phyloP scores from a whole-genome alignment of 2,113 vertebrate genomes.

The Ia io region DNA sequence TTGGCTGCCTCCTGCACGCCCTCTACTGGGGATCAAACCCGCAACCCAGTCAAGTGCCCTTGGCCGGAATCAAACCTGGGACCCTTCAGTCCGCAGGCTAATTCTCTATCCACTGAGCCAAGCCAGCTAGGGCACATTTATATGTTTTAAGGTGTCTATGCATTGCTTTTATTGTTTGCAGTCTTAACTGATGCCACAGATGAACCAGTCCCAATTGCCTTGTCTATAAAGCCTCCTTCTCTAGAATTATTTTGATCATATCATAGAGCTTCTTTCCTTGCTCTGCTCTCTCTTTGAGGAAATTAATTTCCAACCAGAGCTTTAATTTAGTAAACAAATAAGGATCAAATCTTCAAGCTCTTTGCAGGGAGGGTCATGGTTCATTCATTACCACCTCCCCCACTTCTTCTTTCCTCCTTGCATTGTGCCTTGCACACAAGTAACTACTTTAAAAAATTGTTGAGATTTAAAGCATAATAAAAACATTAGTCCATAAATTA shows the following conservation, averaged over 20 bases:
- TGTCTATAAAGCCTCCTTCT: neutral
- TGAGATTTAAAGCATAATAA: neutral
- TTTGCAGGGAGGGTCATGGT: neutral
- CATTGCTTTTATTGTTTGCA: neutral
- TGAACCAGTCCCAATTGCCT: neutral
- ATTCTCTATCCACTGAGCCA: too few species aligned
- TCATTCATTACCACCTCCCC: neutral
- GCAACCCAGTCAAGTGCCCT: too few species aligned
- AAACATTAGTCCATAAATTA: neutral
- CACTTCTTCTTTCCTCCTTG: neutral
- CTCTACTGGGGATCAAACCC: too few species aligned
- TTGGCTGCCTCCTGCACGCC: too few species aligned
- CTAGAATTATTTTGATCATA: neutral
- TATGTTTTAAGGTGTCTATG: neutral
- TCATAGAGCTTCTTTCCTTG: neutral
- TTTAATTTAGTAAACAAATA: neutral
- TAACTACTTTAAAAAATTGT: neutral
- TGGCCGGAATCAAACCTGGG: too few species aligned
- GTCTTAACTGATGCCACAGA: neutral
- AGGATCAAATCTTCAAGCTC: neutral
- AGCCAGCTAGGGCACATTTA: neutral
- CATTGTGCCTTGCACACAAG: neutral
- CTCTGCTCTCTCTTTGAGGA: neutral
- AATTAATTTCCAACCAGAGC: neutral
- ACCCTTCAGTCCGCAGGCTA: too few species aligned